These are phyloP conservation scores for Caenorhabditis tropicalis DNA, from an alignment of 1,140 invertebrate genomes.

Conservation along the genomic window DNA sequence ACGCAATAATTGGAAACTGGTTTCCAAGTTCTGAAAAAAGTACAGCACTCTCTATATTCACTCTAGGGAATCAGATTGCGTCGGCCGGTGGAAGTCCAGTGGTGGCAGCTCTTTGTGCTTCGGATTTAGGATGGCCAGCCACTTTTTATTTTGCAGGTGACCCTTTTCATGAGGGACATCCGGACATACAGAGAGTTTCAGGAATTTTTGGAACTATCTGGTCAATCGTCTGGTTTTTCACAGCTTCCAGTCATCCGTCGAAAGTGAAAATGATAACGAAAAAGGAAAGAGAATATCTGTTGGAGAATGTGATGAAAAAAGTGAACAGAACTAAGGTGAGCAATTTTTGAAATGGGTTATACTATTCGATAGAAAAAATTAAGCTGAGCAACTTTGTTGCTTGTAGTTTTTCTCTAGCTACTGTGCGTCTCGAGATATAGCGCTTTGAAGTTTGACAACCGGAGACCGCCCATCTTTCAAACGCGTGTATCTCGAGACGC, in stretches of 20 bases:
- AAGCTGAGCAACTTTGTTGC: too few species aligned
- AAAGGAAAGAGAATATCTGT: not conserved
- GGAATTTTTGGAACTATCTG: constrained; percentile 21
- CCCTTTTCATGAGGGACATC: not conserved
- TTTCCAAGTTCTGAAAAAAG: constrained; percentile 59
- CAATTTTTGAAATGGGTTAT: too few species aligned
- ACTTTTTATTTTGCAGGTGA: constrained; percentile 62
- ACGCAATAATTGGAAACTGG: constrained; percentile 60
- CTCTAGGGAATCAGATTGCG: constrained; percentile 59
- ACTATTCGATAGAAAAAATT: too few species aligned
- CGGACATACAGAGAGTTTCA: not conserved
- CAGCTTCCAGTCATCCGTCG: not conserved
- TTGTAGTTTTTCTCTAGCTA: too few species aligned
- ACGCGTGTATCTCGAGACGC: too few species aligned
- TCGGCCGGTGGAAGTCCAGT: constrained; percentile 53
- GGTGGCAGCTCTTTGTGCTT: constrained; percentile 57
- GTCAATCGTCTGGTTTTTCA: not conserved
- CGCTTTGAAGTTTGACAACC: too few species aligned
- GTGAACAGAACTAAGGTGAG: not conserved
- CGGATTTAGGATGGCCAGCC: constrained; percentile 57
- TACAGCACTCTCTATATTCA: constrained; percentile 61
- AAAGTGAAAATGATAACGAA: constrained; percentile 4
- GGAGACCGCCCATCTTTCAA: too few species aligned
- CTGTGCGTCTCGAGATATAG: too few species aligned
- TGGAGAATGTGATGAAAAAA: constrained; percentile 4